phyloP scores from a whole-genome alignment of 2,113 vertebrate species.

The Urocitellus parryii region DNA sequence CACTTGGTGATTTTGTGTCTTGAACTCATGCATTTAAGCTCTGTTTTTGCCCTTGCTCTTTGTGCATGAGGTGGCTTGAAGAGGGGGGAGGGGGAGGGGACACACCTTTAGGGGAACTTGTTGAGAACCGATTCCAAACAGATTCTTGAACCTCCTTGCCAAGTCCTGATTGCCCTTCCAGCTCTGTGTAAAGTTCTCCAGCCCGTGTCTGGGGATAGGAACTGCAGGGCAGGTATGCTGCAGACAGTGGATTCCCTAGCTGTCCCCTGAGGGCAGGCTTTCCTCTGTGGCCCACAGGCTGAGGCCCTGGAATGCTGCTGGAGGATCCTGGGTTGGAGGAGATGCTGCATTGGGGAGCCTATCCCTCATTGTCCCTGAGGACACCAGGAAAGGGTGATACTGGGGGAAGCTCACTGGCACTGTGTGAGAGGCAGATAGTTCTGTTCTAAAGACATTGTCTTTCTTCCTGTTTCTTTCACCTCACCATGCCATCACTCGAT shows the following conservation, averaged over 20 bases:
- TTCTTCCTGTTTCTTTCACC: background rate
- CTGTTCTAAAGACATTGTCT: background rate
- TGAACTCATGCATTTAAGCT: background rate
- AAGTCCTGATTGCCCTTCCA: background rate
- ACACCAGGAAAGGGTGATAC: background rate
- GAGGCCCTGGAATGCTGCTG: background rate
- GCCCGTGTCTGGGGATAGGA: too few relatives aligned
- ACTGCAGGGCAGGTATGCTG: background rate
- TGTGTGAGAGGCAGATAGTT: background rate
- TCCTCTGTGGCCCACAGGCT: background rate
- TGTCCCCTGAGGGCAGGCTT: background rate
- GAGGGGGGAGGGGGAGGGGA: too few relatives aligned
- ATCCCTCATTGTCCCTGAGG: background rate
- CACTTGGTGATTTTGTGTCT: background rate
- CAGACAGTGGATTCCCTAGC: background rate
- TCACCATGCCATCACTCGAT: background rate
- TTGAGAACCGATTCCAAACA: background rate
- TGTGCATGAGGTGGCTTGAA: background rate
- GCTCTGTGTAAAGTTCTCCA: background rate
- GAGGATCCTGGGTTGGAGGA: background rate
- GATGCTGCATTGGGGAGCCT: fast-evolving
- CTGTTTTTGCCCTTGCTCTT: background rate
- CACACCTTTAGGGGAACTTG: background rate
- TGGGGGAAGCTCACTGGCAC: background rate
- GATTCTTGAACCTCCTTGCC: background rate